phyloP scores from a whole-genome alignment of 2,888 invertebrate species.

The Athalia rosae region DNA sequence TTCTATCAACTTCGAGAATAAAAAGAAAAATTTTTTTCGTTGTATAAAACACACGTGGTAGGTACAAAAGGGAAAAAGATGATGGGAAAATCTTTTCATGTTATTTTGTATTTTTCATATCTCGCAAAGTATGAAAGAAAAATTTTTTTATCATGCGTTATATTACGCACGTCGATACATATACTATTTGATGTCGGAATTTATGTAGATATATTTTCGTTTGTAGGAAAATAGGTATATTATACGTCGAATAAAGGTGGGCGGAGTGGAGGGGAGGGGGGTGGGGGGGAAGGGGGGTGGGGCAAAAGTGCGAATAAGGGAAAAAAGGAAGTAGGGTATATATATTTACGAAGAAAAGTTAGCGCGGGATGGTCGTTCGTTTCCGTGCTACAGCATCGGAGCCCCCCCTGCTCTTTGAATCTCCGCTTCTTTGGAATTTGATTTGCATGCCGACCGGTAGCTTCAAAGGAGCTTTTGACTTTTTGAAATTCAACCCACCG shows the following conservation, averaged over 20 bases:
- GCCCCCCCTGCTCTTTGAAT: constrained; percentile 29
- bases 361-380: constrained; percentile 46
- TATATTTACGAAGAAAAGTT: constrained; percentile 39
- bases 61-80: no score
- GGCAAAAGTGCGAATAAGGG: constrained; percentile 20
- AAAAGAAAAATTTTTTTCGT: no score
- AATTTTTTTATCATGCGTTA: no score
- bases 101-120: no score
- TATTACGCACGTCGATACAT: no score
- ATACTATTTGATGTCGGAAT: no score
- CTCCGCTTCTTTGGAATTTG: constrained; percentile 44
- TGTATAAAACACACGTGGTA: no score
- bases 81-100: no score
- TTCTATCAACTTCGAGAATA: no score
- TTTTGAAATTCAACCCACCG: constrained; percentile 40
- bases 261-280: constrained; percentile 28
- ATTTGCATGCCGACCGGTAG: constrained; percentile 38
- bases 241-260: constrained; percentile 29
- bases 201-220: no score
- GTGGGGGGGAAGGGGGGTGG: constrained; percentile 26
- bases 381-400: not conserved
- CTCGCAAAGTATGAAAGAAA: no score
- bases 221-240: constrained; percentile 33
- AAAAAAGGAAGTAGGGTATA: constrained; percentile 49
- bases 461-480: constrained; percentile 43